phyloP scores from a whole-genome alignment of 2,888 invertebrate genomes.

The Leptarthrus brevirostris region DNA sequence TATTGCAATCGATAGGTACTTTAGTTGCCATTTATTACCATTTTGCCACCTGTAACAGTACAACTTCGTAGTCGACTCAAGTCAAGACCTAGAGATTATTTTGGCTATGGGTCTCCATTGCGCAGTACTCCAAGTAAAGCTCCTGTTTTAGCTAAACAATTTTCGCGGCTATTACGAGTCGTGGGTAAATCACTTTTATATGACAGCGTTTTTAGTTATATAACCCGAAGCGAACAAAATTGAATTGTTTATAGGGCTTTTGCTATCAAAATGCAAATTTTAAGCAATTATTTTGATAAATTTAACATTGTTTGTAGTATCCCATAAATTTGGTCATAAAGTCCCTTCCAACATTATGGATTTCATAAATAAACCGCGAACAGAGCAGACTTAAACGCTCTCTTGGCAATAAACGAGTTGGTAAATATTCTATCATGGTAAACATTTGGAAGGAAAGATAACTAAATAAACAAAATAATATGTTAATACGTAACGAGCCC shows the following conservation, averaged over 20 bases:
- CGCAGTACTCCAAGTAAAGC: neutral
- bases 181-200: conserved; percentile 48
- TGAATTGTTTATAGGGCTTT: conserved; percentile 47
- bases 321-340: conserved; percentile 35
- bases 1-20: too few relatives aligned
- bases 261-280: conserved; percentile 49
- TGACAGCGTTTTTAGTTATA: conserved; percentile 45
- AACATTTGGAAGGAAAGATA: too few relatives aligned
- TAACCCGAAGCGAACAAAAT: conserved; percentile 14
- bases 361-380: conserved; percentile 33
- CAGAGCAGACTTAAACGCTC: neutral
- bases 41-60: neutral
- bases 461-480: too few relatives aligned
- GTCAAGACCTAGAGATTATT: neutral
- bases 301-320: conserved; percentile 41
- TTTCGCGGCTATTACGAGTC: conserved; percentile 40
- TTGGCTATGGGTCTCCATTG: neutral
- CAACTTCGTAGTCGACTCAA: neutral
- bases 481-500: too few relatives aligned
- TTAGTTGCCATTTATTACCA: too few relatives aligned
- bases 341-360: conserved; percentile 24
- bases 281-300: conserved; percentile 47
- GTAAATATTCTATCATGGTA: too few relatives aligned
- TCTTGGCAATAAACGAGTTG: neutral
- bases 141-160: conserved; percentile 35